These are phyloP conservation scores for Drosophila mimica DNA, from an alignment of 2,888 invertebrate species.

Conservation along the genomic window DNA sequence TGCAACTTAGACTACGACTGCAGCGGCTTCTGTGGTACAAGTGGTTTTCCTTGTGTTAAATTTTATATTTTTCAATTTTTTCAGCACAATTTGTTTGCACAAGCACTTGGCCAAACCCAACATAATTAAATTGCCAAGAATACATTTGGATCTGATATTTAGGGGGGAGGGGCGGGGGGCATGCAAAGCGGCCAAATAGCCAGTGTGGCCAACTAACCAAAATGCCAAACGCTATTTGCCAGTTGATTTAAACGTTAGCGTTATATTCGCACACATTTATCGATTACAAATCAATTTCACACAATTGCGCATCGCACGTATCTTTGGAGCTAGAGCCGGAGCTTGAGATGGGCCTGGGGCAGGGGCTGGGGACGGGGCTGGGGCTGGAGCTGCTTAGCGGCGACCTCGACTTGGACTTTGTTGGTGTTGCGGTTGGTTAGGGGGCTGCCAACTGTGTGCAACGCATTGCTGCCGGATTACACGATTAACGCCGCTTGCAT, in stretches of 20 bases:
- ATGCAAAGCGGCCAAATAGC: slow-evolving; percentile 34
- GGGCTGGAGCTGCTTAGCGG: slow-evolving; percentile 6
- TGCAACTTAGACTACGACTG: slow-evolving; percentile 33
- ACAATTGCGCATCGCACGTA: slow-evolving; percentile 78
- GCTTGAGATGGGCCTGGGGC: neutral
- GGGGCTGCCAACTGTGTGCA: slow-evolving; percentile 57
- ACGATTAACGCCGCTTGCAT: slow-evolving; percentile 78
- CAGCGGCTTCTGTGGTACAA: slow-evolving; percentile 55
- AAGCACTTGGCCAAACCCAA: slow-evolving; percentile 7
- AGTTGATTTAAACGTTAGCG: slow-evolving; percentile 70
- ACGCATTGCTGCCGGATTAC: slow-evolving; percentile 78
- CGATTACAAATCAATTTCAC: slow-evolving; percentile 78
- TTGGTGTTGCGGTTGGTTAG: slow-evolving; percentile 25
- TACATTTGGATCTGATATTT: slow-evolving; percentile 41
- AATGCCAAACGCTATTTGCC: slow-evolving; percentile 34
- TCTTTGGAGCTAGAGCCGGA: slow-evolving; percentile 9
- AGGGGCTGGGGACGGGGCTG: neutral
- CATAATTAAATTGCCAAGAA: slow-evolving; percentile 64
- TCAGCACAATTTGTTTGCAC: slow-evolving; percentile 53
- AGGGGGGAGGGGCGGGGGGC: neutral
- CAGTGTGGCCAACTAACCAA: slow-evolving; percentile 19
- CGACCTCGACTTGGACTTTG: slow-evolving; percentile 59
- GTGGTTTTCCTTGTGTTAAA: slow-evolving; percentile 84
- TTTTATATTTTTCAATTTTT: slow-evolving; percentile 70
- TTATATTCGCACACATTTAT: slow-evolving; percentile 74